Evolutionary conservation across 2,113 vertebrate genomes (phyloP), one percentile per base, ranked within the genome.

Genomic region (Cyprinodon brontotheroides): DNA sequence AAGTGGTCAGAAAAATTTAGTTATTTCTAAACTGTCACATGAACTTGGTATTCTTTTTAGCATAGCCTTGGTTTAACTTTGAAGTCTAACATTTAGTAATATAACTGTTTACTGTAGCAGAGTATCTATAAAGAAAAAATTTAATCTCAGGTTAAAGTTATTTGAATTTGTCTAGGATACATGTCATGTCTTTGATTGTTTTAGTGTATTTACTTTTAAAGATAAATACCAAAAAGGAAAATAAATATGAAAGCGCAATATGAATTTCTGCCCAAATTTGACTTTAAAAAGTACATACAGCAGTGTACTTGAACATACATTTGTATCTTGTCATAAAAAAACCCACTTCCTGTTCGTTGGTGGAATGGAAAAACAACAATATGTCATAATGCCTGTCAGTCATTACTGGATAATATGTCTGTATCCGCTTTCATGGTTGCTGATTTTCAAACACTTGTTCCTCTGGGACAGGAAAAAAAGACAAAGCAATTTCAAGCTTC

Each of bases 401-500:
- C 66, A 79, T 88, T 67, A 48, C 45, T 53, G 81, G 43, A 81
- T 77, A 76, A 84, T 78, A 66, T 70, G 63, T 86, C 70, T 82
- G 71, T 70, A 82, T 72, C 74, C 89, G 22, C 79, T 82, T 89
- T 86, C 86, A 91, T 59, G 68, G 81, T 63, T 76, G 60, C 61
- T 77, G 81, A 68, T 77, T 82, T 87, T 61, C 78, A 89, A 89
- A 85, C 80, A 82, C 68, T 81, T 78, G 70, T 72, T 77, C 81
- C 38, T 36, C 4, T 61, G 63, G 45, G 48, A 65, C 3, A 6
- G 37, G 1, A 11, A 20, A 11, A 77, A 57, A 47, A 64, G 60
- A 84, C 83, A 81, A 68, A 43, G 80, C 80, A 89, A 93, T 92
- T 91, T 93, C 82, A 93, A 88, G 90, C 86, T 89, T 90, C 92